Percentiles rank a stretch among this genome's conserved stretches.
Evolutionary conservation across 2,888 invertebrate species (phyloP).

Genomic region (Sialis fuliginosa): DNA sequence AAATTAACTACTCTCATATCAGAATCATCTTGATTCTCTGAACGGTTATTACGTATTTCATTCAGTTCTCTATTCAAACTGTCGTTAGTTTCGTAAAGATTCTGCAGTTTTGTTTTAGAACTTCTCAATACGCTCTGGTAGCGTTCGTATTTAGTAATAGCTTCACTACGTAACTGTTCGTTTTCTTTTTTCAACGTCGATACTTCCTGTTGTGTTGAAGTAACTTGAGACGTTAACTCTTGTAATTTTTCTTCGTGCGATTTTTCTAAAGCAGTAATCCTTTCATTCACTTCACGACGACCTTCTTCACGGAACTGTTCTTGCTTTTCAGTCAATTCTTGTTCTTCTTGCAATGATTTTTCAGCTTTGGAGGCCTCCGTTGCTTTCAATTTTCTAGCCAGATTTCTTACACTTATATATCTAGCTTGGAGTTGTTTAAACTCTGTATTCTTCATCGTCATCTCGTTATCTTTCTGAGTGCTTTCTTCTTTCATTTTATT

Average conservation of each 20-base stretch:
- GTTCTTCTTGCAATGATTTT: conserved; percentile 26
- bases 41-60: conserved; percentile 2
- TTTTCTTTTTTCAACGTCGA: conserved; percentile 34
- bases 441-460: conserved; percentile 7
- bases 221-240: conserved; percentile 27
- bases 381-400: conserved; percentile 84
- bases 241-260: conserved; percentile 26
- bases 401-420: conserved; percentile 61
- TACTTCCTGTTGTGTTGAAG: conserved; percentile 28
- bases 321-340: conserved; percentile 23
- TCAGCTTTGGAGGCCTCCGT: conserved; percentile 20
- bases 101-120: conserved; percentile 55
- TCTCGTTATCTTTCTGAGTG: not conserved
- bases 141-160: conserved; percentile 26
- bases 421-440: conserved; percentile 27
- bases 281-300: conserved; percentile 25
- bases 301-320: conserved; percentile 29
- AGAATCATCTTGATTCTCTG: conserved; percentile 3
- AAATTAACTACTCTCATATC: conserved; percentile 32
- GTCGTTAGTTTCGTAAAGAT: conserved; percentile 51
- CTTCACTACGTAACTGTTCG: conserved; percentile 22
- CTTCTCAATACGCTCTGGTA: conserved; percentile 43
- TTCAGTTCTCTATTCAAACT: conserved; percentile 35
- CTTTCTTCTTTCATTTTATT: conserved; percentile 36
- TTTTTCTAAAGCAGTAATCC: conserved; percentile 24